These are phyloP conservation scores for Pelusios castaneus DNA, from an alignment of 2,113 vertebrate species.

Conservation along the genomic window DNA sequence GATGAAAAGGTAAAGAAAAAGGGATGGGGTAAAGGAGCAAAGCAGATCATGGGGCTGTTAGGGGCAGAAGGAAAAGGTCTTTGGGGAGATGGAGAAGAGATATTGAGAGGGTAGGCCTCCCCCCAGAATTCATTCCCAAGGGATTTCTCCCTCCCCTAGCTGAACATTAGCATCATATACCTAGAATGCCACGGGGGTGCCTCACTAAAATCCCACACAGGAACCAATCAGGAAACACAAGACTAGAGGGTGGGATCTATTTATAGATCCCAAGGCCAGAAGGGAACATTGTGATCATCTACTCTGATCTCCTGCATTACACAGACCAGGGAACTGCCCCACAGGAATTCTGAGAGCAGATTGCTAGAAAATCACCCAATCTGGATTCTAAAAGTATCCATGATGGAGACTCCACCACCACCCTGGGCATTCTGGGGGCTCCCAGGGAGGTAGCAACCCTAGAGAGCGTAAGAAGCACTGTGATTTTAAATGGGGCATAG, in stretches of 20 bases:
- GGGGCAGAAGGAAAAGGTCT: too few species aligned
- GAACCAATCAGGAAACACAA: neutral
- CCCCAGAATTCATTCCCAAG: neutral
- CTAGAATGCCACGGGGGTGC: neutral
- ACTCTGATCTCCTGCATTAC: too few species aligned
- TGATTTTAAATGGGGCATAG: conserved; percentile 1
- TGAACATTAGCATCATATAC: neutral
- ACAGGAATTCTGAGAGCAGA: neutral
- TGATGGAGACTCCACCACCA: neutral
- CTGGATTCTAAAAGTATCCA: too few species aligned
- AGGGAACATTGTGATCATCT: too few species aligned
- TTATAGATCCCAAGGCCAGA: neutral
- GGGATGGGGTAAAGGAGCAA: neutral
- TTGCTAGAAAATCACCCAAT: neutral
- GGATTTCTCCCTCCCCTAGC: neutral
- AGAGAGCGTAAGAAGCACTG: neutral
- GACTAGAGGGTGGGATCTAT: neutral
- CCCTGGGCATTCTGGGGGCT: neutral
- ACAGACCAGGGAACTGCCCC: neutral
- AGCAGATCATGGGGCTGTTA: too few species aligned
- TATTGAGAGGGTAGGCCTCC: neutral
- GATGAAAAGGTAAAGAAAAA: neutral
- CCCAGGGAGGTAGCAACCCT: neutral
- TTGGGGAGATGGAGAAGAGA: neutral
- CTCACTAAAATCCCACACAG: neutral